Evolutionary conservation across 2,797 vertebrate species (phyloP), one percentile per base, ranked within the genome.

Genomic region (Bradypus variegatus): DNA sequence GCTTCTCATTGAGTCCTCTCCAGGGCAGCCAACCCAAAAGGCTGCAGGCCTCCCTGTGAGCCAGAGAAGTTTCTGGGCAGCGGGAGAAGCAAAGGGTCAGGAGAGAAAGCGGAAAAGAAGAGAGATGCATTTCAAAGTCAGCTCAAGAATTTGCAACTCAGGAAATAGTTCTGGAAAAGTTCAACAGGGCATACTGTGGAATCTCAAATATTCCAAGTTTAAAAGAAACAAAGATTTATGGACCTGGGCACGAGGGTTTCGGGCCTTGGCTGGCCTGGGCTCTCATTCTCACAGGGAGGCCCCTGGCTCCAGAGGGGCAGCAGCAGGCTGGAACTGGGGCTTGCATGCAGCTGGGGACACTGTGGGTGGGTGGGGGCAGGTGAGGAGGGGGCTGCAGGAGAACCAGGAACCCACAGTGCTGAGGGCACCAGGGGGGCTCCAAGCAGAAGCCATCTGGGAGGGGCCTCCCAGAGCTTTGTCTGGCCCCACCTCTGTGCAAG

Each of bases 71-170:
- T 33, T 48, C 62, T n/a, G 45, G 84, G 27, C 64, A 18, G 0
- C 1, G 0, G 89, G 69, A 23, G 19, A 15, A 33, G 53, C 73
- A 3, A 8, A 21, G 75, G 79, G 45, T 31, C 58, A 29, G 53
- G 4, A 8, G 70, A 25, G 33, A 33, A 8, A 29, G n/a, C 38
- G 8, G 60, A 41, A 31, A 53, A 60, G 64, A 5, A 36, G 65
- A 65, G 45, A 77, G 82, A 75, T 0, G 31, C 76, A 16, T 86
- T 55, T 58, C 87, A 50, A 69, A 91, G 70, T 18, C 45, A 21
- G n/a, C 86, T 55, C 60, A 80, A 48, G 93, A 94, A 95, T 93
- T 36, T 90, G 94, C 93, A n/a, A 79, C 48, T 73, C 77, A 82
- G 92, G 70, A 91, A 65, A 31, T 69, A 50, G 76, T 86, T 91